Evolutionary conservation across 2,113 vertebrate genomes (phyloP).

Genomic region (Nothoprocta perdicaria): DNA sequence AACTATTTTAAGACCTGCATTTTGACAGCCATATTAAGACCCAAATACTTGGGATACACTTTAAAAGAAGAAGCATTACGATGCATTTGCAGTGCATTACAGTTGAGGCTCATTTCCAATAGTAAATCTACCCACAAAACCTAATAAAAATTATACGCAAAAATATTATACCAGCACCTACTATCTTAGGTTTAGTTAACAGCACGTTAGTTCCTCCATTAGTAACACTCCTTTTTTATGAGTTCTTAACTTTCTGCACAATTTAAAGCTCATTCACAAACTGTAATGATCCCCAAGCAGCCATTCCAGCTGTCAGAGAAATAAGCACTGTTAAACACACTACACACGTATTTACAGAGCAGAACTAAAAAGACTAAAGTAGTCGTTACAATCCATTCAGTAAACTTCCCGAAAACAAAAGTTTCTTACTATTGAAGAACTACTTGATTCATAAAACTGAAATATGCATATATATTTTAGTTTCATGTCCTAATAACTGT

Average conservation of each 20-base stretch:
- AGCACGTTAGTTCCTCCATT: background rate
- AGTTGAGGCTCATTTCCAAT: background rate
- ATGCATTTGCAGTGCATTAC: background rate
- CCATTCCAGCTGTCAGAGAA: background rate
- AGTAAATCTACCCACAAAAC: background rate
- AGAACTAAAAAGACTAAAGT: background rate
- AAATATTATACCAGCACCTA: background rate
- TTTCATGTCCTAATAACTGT: background rate
- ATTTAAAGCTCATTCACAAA: background rate
- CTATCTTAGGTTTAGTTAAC: background rate
- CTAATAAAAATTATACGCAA: background rate
- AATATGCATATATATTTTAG: background rate
- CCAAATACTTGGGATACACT: background rate
- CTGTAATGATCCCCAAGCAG: slow-evolving; percentile 10
- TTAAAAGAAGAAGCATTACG: background rate
- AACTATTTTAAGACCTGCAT: background rate
- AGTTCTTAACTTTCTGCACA: slow-evolving; percentile 10
- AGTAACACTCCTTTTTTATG: background rate
- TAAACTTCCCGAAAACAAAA: background rate
- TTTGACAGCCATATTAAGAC: background rate
- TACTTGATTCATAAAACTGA: background rate
- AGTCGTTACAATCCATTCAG: background rate
- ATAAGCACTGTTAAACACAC: background rate
- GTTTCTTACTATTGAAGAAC: rapidly evolving
- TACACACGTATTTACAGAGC: background rate